A percentile compares a stretch with the other conserved stretches of the same genome.
These are phyloP conservation scores for Orycteropus afer DNA, from an alignment of 2,113 vertebrate genomes.

Conservation along the genomic window DNA sequence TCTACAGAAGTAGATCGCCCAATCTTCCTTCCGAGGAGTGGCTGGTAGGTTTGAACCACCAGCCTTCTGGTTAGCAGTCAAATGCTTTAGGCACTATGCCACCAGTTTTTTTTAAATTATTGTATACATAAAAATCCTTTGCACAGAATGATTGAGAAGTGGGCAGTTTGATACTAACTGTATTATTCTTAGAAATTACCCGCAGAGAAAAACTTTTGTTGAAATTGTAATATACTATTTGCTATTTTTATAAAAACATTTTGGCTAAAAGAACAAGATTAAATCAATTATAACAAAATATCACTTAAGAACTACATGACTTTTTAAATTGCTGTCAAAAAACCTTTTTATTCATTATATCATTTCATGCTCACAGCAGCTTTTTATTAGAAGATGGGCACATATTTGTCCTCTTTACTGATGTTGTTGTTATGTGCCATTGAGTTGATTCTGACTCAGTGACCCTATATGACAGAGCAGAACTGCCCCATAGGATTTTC, in stretches of 20 bases:
- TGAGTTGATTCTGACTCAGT: too few relatives aligned
- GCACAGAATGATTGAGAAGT: slow-evolving; percentile 68
- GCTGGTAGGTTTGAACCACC: too few relatives aligned
- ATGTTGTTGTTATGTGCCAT: too few relatives aligned
- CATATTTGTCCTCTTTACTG: neutral
- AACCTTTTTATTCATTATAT: neutral
- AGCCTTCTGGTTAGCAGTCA: too few relatives aligned
- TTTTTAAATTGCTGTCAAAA: slow-evolving; percentile 12
- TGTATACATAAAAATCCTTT: slow-evolving; percentile 74
- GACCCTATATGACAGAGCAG: too few relatives aligned
- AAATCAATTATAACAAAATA: neutral
- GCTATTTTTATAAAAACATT: neutral
- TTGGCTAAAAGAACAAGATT: neutral
- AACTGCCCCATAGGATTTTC: too few relatives aligned
- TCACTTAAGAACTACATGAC: neutral
- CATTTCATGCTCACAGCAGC: neutral
- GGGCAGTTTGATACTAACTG: slow-evolving; percentile 63
- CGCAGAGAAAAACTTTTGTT: neutral
- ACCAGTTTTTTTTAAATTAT: too few relatives aligned
- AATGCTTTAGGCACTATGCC: too few relatives aligned
- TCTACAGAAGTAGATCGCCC: too few relatives aligned
- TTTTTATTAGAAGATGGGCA: neutral
- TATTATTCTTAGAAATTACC: neutral
- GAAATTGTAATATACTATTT: neutral
- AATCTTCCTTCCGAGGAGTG: too few relatives aligned